Percentiles rank a stretch among this genome's conserved stretches.
Evolutionary conservation across 2,797 vertebrate species (phyloP).

Genomic region (Gorsachius magnificus): DNA sequence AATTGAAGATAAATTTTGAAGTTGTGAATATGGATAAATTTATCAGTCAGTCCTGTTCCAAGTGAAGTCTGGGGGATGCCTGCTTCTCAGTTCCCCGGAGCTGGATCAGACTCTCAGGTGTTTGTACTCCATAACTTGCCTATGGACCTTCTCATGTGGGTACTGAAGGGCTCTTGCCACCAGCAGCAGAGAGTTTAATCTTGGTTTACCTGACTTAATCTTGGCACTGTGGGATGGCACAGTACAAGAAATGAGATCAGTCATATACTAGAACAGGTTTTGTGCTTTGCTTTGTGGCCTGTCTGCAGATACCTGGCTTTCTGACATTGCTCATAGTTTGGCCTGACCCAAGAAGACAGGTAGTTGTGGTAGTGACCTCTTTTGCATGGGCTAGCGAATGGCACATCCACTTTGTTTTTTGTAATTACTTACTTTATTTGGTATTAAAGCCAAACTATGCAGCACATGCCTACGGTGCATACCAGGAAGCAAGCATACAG

Average conservation of each 20-base stretch:
- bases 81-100: background rate
- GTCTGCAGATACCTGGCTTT: background rate
- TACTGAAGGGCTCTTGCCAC: background rate
- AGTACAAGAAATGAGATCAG: background rate
- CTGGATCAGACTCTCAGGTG: background rate
- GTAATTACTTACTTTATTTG: background rate
- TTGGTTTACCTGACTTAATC: background rate
- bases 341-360: background rate
- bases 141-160: background rate
- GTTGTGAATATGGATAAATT: background rate
- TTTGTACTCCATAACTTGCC: background rate
- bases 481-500: background rate
- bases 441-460: background rate
- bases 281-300: background rate
- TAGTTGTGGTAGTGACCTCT: background rate
- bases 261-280: background rate
- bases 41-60: background rate
- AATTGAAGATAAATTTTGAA: background rate
- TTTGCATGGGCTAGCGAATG: background rate
- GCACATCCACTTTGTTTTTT: background rate
- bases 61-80: background rate
- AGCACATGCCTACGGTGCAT: no score
- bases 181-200: background rate
- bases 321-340: background rate
- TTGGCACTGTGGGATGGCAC: background rate